Conservation (phyloP, 2,888 invertebrate genomes). For the Xestobium rufovillosum region DNA sequence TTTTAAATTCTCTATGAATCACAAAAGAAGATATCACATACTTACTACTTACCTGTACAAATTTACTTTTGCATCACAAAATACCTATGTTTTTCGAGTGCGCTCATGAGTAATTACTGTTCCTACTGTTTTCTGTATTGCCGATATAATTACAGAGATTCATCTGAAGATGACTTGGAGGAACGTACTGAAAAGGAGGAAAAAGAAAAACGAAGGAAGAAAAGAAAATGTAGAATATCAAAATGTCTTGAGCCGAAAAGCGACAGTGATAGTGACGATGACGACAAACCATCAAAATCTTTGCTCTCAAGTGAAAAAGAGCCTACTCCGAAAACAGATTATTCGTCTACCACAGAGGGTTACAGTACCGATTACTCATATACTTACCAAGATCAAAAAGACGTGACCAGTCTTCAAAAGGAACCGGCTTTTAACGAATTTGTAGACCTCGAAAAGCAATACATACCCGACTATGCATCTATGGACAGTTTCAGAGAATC, state of each 20-base stretch:
- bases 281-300: constrained; percentile 5
- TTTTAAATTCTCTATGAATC: too few relatives aligned
- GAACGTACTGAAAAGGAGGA: too few relatives aligned
- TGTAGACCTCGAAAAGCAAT: constrained; percentile 37
- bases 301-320: too few relatives aligned
- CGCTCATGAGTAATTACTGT: too few relatives aligned
- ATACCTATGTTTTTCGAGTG: too few relatives aligned
- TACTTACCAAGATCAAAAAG: constrained; percentile 36
- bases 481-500: constrained; percentile 32
- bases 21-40: too few relatives aligned
- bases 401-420: constrained; percentile 15
- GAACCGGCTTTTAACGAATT: constrained; percentile 15
- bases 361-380: constrained; percentile 34
- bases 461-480: constrained; percentile 35
- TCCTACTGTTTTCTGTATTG: too few relatives aligned
- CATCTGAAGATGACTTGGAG: constrained; percentile 33
- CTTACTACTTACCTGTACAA: too few relatives aligned
- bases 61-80: too few relatives aligned
- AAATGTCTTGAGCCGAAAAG: not conserved
- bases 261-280: constrained; percentile 14
- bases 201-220: constrained; percentile 10
- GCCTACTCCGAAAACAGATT: constrained; percentile 5
- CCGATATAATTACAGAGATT: constrained; percentile 30
- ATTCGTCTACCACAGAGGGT: constrained; percentile 20
- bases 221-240: constrained; percentile 10